A percentile compares a stretch with the other conserved stretches of the same genome.
phyloP scores from a whole-genome alignment of 2,113 vertebrate genomes.

The Percina caprodes region DNA sequence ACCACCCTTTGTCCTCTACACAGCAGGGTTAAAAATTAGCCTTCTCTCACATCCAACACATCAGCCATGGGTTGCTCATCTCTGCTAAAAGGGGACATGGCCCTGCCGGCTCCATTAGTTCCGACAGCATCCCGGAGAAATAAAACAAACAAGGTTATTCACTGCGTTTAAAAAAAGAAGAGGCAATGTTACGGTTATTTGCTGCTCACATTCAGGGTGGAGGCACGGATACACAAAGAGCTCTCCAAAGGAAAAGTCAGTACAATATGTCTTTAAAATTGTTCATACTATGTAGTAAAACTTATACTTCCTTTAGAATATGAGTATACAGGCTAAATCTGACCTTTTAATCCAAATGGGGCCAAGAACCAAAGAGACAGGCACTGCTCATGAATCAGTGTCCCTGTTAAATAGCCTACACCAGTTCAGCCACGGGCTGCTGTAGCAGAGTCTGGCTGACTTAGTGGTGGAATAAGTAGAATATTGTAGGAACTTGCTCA shows the following conservation, averaged over 20 bases:
- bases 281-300: not conserved
- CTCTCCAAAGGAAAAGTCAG: not conserved
- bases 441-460: conserved; percentile 3
- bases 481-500: conserved; percentile 21
- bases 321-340: conserved; percentile 10
- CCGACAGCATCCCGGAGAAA: conserved; percentile 54
- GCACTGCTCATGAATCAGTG: conserved; percentile 39
- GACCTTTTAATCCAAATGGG: conserved; percentile 46
- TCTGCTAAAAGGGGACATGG: conserved; percentile 61
- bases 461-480: not conserved
- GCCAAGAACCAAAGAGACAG: conserved; percentile 42
- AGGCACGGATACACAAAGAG: not conserved
- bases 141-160: conserved; percentile 62
- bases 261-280: not conserved
- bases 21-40: conserved; percentile 40
- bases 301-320: not conserved
- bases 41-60: conserved; percentile 30
- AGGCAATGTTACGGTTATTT: conserved; percentile 30
- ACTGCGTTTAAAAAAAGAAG: conserved; percentile 29
- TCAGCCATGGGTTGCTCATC: conserved; percentile 54
- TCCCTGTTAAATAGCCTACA: conserved; percentile 30
- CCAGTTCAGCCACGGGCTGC: conserved; percentile 38
- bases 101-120: conserved; percentile 58
- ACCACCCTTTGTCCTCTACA: conserved; percentile 45
- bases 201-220: conserved; percentile 25